phyloP scores from a whole-genome alignment of 2,797 vertebrate species.

The Monodelphis domestica region DNA sequence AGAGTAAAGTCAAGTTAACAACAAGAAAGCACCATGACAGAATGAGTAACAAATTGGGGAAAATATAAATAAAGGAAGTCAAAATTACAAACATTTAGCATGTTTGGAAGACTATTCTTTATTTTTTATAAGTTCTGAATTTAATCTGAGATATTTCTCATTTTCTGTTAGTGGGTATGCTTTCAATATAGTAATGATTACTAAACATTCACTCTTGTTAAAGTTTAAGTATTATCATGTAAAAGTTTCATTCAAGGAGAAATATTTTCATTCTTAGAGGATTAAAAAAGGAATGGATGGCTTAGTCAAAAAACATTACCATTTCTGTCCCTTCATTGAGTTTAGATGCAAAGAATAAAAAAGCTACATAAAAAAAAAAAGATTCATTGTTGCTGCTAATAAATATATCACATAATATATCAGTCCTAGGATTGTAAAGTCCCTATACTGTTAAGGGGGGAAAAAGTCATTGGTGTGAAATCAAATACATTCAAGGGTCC shows the following conservation, averaged over 20 bases:
- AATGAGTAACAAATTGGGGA: background rate
- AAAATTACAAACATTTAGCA: fast-evolving
- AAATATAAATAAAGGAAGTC: background rate
- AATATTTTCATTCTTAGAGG: fast-evolving
- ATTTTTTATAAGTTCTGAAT: fast-evolving
- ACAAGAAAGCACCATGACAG: background rate
- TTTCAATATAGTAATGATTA: background rate
- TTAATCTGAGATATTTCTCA: too few relatives aligned
- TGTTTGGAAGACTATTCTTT: background rate
- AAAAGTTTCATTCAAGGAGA: background rate
- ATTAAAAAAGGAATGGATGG: too few relatives aligned
- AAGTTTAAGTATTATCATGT: fast-evolving
- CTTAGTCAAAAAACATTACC: background rate
- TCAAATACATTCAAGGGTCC: background rate
- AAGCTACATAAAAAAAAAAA: background rate
- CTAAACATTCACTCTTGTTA: background rate
- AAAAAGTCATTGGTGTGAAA: background rate
- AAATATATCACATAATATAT: fast-evolving
- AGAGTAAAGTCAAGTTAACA: too few relatives aligned
- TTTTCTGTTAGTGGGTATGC: background rate
- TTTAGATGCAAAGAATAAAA: background rate
- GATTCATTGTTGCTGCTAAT: fast-evolving
- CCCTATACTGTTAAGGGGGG: background rate
- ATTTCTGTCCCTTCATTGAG: background rate
- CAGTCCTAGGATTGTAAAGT: background rate